A percentile compares a stretch with the other conserved stretches of the same genome.
phyloP scores from a whole-genome alignment of 1,140 invertebrate species.

The Drosophila funebris region DNA sequence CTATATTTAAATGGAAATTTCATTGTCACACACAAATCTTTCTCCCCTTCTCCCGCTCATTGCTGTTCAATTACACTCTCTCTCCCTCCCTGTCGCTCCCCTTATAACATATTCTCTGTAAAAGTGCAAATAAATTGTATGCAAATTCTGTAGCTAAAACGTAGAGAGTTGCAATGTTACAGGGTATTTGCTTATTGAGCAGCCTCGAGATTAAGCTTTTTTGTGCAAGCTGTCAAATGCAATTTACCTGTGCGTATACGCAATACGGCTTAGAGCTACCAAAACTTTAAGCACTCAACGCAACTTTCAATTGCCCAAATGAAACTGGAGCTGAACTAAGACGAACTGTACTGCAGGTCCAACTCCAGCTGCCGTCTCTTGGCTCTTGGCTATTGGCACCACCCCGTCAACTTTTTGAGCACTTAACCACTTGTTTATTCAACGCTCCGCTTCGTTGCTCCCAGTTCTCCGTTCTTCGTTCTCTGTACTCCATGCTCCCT shows the following conservation, averaged over 20 bases:
- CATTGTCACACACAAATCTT: conserved; percentile 25
- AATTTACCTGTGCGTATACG: conserved; percentile 53
- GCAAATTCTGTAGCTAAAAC: not conserved
- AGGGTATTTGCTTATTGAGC: not conserved
- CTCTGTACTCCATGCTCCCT: not conserved
- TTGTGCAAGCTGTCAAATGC: conserved; percentile 19
- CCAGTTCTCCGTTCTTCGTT: conserved; percentile 1
- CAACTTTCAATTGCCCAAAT: conserved; percentile 66
- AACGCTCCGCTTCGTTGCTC: conserved; percentile 71
- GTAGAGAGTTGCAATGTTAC: not conserved
- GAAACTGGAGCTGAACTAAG: conserved; percentile 45
- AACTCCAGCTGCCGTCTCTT: not conserved
- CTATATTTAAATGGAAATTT: conserved; percentile 64
- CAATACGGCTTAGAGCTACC: conserved; percentile 17
- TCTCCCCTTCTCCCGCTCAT: not conserved
- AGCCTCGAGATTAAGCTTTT: not conserved
- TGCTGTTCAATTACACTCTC: not conserved
- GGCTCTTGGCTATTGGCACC: not conserved
- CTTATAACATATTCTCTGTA: not conserved
- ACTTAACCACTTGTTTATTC: conserved; percentile 79
- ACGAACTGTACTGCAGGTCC: conserved; percentile 2
- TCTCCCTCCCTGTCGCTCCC: not conserved
- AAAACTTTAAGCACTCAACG: conserved; percentile 33
- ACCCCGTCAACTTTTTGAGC: conserved; percentile 60
- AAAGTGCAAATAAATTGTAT: not conserved